phyloP scores from a whole-genome alignment of 2,113 vertebrate species.

The Solea senegalensis region DNA sequence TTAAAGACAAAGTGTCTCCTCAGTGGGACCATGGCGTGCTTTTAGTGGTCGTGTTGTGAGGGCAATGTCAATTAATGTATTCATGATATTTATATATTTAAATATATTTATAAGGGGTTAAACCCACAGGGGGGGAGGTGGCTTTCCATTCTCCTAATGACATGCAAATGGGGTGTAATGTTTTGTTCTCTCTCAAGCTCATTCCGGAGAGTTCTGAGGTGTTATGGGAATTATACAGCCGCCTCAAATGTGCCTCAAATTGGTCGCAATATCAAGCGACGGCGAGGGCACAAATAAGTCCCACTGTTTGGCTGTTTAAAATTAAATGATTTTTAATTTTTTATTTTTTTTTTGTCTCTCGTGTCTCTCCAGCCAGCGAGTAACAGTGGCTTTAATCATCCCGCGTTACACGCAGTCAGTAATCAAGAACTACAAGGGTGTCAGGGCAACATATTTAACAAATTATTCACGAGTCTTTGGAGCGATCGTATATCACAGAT shows the following conservation, averaged over 20 bases:
- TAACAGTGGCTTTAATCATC: slow-evolving; percentile 20
- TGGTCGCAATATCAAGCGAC: background rate
- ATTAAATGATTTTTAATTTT: too few relatives aligned
- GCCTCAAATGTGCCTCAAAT: slow-evolving; percentile 15
- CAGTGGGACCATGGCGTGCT: slow-evolving; percentile 39
- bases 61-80: slow-evolving; percentile 79
- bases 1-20: slow-evolving; percentile 48
- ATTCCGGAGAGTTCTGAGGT: slow-evolving; percentile 55
- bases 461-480: slow-evolving; percentile 43
- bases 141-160: slow-evolving; percentile 78
- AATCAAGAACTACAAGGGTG: slow-evolving; percentile 32
- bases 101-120: slow-evolving; percentile 85
- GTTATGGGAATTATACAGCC: slow-evolving; percentile 40
- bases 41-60: slow-evolving; percentile 64
- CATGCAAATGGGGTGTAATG: slow-evolving; percentile 82
- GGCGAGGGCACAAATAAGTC: background rate
- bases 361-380: background rate
- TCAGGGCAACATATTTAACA: slow-evolving; percentile 21
- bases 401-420: slow-evolving; percentile 22
- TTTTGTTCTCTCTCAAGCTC: slow-evolving; percentile 76
- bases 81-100: slow-evolving; percentile 87
- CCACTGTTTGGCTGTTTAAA: background rate
- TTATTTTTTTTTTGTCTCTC: too few relatives aligned
- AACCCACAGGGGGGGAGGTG: slow-evolving; percentile 73
- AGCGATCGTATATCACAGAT: slow-evolving; percentile 33